A percentile compares a stretch with the other conserved stretches of the same genome.
Evolutionary conservation across 2,888 invertebrate species (phyloP).

Genomic region (Druceiella hillmani): DNA sequence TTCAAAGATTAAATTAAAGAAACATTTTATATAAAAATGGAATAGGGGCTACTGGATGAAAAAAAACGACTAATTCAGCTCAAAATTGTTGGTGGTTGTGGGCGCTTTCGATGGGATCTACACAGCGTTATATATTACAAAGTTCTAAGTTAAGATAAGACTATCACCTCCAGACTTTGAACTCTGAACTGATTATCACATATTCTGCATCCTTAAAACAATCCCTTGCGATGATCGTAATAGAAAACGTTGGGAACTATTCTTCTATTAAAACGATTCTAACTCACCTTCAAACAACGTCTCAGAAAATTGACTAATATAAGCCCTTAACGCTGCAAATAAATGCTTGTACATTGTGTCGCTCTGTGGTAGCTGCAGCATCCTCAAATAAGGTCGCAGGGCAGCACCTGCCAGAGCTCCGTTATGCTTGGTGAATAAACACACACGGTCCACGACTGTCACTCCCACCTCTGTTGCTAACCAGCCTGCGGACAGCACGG

Average conservation of each 20-base stretch:
- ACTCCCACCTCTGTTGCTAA: constrained; percentile 88
- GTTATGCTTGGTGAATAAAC: constrained; percentile 78
- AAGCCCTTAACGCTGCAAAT: constrained; percentile 86
- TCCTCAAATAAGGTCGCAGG: constrained; percentile 80
- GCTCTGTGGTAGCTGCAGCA: constrained; percentile 85
- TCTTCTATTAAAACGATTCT: neutral
- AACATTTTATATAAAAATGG: too few relatives aligned
- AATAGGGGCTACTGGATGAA: too few relatives aligned
- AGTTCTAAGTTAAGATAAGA: too few relatives aligned
- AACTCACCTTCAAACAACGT: constrained; percentile 74
- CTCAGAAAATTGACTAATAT: constrained; percentile 84
- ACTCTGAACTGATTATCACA: too few relatives aligned
- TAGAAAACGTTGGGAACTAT: neutral
- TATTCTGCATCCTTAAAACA: too few relatives aligned
- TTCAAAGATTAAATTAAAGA: too few relatives aligned
- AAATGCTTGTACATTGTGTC: constrained; percentile 86
- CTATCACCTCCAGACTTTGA: too few relatives aligned
- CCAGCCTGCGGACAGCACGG: constrained; percentile 42
- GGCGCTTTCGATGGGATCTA: too few relatives aligned
- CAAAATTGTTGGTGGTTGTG: too few relatives aligned
- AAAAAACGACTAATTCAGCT: too few relatives aligned
- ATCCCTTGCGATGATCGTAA: neutral
- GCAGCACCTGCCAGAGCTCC: constrained; percentile 74
- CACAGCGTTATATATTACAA: too few relatives aligned
- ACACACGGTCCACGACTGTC: constrained; percentile 79